Conservation (phyloP, 1,140 invertebrate species). For the Hyles euphorbiae region DNA sequence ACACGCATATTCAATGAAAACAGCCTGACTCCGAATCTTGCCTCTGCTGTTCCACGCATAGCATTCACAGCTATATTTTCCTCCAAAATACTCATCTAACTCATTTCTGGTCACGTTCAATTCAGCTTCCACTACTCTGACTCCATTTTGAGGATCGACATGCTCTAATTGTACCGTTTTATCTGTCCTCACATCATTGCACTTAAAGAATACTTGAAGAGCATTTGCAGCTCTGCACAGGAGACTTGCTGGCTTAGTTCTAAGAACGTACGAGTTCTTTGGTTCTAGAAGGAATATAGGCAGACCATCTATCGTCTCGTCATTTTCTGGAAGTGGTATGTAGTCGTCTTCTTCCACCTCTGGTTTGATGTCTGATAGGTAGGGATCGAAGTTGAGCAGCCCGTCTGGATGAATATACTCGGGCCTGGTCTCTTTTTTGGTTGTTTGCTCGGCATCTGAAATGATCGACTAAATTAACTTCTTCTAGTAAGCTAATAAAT, state of each 20-base stretch:
- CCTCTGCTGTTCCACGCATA: slow-evolving; percentile 87
- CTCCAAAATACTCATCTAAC: slow-evolving; percentile 92
- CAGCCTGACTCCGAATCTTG: slow-evolving; percentile 86
- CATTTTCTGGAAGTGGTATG: slow-evolving; percentile 62
- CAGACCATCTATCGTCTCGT: slow-evolving; percentile 75
- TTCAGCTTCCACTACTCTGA: slow-evolving; percentile 89
- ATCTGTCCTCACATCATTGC: slow-evolving; percentile 83
- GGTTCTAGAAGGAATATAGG: slow-evolving; percentile 92
- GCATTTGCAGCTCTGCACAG: slow-evolving; percentile 91
- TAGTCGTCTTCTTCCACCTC: slow-evolving; percentile 65
- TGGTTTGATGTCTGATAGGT: slow-evolving; percentile 60
- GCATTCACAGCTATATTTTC: slow-evolving; percentile 92
- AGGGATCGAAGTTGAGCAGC: slow-evolving; percentile 61
- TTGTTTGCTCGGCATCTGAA: slow-evolving; percentile 56
- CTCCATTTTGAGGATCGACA: slow-evolving; percentile 90
- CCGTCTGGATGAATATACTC: slow-evolving; percentile 67
- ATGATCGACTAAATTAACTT: slow-evolving; percentile 16
- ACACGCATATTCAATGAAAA: slow-evolving; percentile 91
- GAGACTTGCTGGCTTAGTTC: slow-evolving; percentile 89
- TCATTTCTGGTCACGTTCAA: slow-evolving; percentile 90
- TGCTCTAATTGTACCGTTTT: slow-evolving; percentile 81
- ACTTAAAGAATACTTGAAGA: slow-evolving; percentile 89
- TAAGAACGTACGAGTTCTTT: slow-evolving; percentile 89
- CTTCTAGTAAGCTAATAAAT: too few species aligned
- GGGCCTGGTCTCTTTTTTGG: slow-evolving; percentile 56